A percentile compares a stretch with the other conserved stretches of the same genome.
phyloP scores from a whole-genome alignment of 2,797 vertebrate genomes.

The Masticophis lateralis region DNA sequence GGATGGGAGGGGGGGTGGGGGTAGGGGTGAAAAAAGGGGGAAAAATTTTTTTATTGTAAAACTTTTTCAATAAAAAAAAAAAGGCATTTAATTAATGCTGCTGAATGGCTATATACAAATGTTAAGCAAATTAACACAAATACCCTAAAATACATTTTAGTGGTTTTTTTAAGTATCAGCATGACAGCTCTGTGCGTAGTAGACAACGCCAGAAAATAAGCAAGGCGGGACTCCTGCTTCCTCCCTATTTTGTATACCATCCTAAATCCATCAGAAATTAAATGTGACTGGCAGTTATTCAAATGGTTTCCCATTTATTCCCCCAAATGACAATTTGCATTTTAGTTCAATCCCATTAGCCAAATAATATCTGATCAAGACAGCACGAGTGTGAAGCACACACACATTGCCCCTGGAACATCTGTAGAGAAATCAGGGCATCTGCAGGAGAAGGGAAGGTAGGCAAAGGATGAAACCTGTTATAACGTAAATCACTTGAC shows the following conservation, averaged over 20 bases:
- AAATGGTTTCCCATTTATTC: background rate
- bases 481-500: background rate
- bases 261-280: background rate
- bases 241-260: background rate
- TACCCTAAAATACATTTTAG: conserved; percentile 5
- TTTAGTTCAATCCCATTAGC: background rate
- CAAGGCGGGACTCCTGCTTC: background rate
- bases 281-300: background rate
- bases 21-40: no score
- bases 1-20: no score
- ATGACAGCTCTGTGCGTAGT: conserved; percentile 1
- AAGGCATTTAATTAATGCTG: conserved; percentile 21
- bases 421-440: background rate
- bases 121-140: conserved; percentile 32
- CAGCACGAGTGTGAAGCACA: background rate
- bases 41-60: no score
- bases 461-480: background rate
- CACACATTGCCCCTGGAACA: background rate
- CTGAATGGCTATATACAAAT: background rate
- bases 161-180: background rate
- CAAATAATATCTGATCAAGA: background rate
- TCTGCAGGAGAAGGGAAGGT: background rate
- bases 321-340: background rate
- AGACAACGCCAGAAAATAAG: background rate
- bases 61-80: no score